Evolutionary conservation across 2,888 invertebrate genomes (phyloP), one percentile per base, ranked within the genome.

Genomic region (Resseliella maxima): DNA sequence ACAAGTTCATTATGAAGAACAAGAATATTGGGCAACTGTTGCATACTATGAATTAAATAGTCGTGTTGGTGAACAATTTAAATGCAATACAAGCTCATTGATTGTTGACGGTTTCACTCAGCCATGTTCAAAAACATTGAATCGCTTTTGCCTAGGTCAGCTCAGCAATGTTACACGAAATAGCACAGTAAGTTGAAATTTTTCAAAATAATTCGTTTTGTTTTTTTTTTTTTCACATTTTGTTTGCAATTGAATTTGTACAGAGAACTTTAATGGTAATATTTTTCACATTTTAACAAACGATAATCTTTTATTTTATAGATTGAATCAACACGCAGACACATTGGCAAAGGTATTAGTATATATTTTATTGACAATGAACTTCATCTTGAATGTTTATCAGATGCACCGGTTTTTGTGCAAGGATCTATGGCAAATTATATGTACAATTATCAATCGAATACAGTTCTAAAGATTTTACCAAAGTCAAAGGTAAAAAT

Each of bases 91-190:
- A 41, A 72, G 15, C n/a, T 31, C 72, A 36, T 96, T 99, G 0
- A 97, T 98, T 86, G 98, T 99, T 0, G 99, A 99, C 91, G 99
- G 99, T 15, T 99, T 99, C 90, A 99, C 99, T 87, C 98, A 99
- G 92, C 99, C 99, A 0, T 97, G 97, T 88, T 31, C 15, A 2
- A 97, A 98, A 90, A 97, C 98, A 91, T 95, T 97, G 87, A 98
- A 98, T 90, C 93, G 99, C 86, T 99, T 99, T 92, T 99, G 99
- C 90, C 94, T 99, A 81, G 99, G 99, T 0, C 96, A 99, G 89
- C 92, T 99, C 88, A 98, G 99, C 88, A 99, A 99, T 90, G 99
- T 99, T 85, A 99, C 99, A 92, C 93, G 99, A 87, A 99, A 99
- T 91, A 97, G 98, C 18, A 99, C 99, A 15, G 59, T 59, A 24